Conservation (phyloP, 1,140 invertebrate genomes). For the Cydia fagiglandana region DNA sequence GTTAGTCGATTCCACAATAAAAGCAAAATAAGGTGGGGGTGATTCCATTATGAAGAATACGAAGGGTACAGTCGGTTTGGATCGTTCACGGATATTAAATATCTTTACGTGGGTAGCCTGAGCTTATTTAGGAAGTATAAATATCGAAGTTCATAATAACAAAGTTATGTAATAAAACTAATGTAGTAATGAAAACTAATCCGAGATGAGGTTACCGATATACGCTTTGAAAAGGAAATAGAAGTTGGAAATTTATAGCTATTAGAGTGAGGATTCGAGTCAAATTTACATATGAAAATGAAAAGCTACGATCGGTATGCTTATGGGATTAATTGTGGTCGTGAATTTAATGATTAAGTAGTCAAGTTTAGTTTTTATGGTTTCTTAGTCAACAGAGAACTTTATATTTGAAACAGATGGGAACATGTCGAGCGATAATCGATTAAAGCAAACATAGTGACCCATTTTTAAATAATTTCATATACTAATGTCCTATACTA, state of each 20-base stretch:
- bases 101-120: neutral
- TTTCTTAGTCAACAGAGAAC: too few species aligned
- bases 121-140: conserved; percentile 21
- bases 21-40: conserved; percentile 16
- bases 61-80: neutral
- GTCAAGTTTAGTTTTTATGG: too few species aligned
- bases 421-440: too few species aligned
- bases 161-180: conserved; percentile 11
- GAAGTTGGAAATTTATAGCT: neutral
- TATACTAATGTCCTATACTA: too few species aligned
- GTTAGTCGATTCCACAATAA: neutral
- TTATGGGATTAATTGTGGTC: neutral
- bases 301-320: neutral
- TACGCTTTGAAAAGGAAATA: neutral
- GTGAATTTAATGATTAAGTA: too few species aligned
- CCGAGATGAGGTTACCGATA: neutral
- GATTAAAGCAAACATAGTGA: too few species aligned
- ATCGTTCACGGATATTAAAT: conserved; percentile 25
- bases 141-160: conserved; percentile 8
- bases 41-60: neutral
- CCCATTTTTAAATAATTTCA: too few species aligned
- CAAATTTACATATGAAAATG: neutral
- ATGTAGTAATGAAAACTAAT: conserved; percentile 1
- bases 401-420: too few species aligned
- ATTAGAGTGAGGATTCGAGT: neutral